Evolutionary conservation across 2,797 vertebrate species (phyloP).

Genomic region (Enteromius radiatus): DNA sequence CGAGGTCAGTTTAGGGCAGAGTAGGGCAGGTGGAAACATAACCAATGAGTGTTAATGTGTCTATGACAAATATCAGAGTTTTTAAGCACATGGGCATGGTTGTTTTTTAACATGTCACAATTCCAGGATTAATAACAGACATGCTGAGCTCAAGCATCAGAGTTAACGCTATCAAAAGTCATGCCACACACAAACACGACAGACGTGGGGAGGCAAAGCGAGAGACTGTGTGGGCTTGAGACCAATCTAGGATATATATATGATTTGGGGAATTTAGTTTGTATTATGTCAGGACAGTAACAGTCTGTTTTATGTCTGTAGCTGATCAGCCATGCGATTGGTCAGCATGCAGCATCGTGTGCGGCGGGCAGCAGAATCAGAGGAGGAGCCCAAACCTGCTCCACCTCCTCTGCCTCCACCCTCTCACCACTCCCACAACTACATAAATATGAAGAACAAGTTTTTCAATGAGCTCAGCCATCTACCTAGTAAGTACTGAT

Average conservation of each 20-base stretch:
- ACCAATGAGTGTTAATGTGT: conserved; percentile 5
- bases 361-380: conserved; percentile 70
- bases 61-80: neutral
- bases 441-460: conserved; percentile 81
- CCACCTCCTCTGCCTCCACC: conserved; percentile 55
- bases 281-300: neutral
- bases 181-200: neutral
- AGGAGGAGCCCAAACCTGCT: conserved; percentile 60
- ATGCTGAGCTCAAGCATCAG: neutral
- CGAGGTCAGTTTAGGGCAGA: conserved; percentile 48
- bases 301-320: neutral
- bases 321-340: conserved; percentile 72
- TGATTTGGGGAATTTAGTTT: neutral
- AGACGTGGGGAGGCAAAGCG: conserved; percentile 32
- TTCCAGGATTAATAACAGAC: conserved; percentile 10
- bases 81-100: conserved; percentile 3
- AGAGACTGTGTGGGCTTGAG: conserved; percentile 55
- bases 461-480: conserved; percentile 85
- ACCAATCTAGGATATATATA: neutral
- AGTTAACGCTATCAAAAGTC: conserved; percentile 28
- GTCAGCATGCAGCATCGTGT: conserved; percentile 62
- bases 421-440: conserved; percentile 79
- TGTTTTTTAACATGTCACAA: conserved; percentile 20
- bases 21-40: neutral
- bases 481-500: conserved; percentile 78